Evolutionary conservation across 1,140 invertebrate genomes (phyloP).

Genomic region (Magallana gigas): DNA sequence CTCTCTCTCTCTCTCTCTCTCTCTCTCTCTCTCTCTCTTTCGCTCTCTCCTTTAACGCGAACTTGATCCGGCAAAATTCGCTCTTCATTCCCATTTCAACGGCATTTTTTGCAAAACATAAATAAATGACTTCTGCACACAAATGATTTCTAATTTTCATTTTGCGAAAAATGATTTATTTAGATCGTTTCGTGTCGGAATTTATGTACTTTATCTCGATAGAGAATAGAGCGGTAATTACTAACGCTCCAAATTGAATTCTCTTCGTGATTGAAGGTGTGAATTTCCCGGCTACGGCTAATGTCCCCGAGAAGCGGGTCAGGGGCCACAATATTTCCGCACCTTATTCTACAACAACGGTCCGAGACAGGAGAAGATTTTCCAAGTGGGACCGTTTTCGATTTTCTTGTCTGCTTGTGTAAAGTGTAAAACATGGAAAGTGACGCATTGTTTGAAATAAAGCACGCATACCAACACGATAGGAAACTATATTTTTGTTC

Average conservation of each 20-base stretch:
- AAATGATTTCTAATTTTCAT: conserved; percentile 12
- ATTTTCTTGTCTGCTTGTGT: conserved; percentile 32
- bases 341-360: conserved; percentile 1
- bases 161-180: conserved; percentile 28
- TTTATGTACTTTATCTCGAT: conserved; percentile 35
- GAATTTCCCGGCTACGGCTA: conserved; percentile 28
- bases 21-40: neutral
- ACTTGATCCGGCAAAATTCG: neutral
- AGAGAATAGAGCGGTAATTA: conserved; percentile 26
- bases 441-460: conserved; percentile 25
- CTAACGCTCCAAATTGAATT: conserved; percentile 19
- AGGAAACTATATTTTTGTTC: neutral
- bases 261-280: conserved; percentile 31
- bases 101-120: neutral
- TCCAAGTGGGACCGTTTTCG: conserved; percentile 29
- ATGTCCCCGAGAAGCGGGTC: conserved; percentile 31
- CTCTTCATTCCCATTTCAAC: neutral
- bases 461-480: conserved; percentile 18
- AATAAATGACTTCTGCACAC: neutral
- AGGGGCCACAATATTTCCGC: conserved; percentile 21
- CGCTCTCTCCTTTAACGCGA: neutral
- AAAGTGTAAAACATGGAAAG: conserved; percentile 33
- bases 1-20: conserved; percentile 18
- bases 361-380: conserved; percentile 13
- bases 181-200: conserved; percentile 29